Evolutionary conservation across 2,797 vertebrate species (phyloP), one percentile per base, ranked within the genome.

Genomic region (Psittacula echo): DNA sequence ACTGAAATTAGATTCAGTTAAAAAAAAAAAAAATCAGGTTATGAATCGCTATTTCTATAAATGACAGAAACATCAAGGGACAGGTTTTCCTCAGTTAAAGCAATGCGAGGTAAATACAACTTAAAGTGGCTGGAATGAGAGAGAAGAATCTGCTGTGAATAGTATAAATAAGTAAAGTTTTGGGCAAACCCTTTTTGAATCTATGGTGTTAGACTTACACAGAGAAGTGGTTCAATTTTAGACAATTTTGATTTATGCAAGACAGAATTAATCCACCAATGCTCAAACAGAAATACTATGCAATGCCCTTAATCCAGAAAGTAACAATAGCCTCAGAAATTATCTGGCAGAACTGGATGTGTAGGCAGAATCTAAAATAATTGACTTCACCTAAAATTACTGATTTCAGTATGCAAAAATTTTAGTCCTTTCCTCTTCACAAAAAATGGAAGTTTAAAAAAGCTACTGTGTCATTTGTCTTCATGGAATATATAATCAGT

Each of bases 141-240:
- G 47, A 64, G 26, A 79, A 89, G 24, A 81, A 94, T 60, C 32
- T 89, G 23, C 54, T 64, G 44, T 7, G 1, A 83, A 67, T 11
- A 53, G 8, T 41, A 30, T 30, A 85, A 78, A 92, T n/a, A 10
- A 93, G 12, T 9, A 65, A 93, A 95, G 66, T 92, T 94, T 90
- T 15, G 50, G 32, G 20, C 32, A 81, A 85, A 79, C 6, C 24
- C 13, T 60, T 61, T 84, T 34, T 77, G 34, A 78, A 80, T 41
- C 41, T 79, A 45, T 34, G 27, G 34, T 71, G 19, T 23, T 58
- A 54, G 22, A 65, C 56, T 65, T 21, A 60, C 19, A 71, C 2
- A 53, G 27, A 74, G 21, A 89, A 85, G 32, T 37, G 13, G 22
- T 47, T 53, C 53, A 32, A 29, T 70, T 58, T 85, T 19, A 90